A percentile compares a stretch with the other conserved stretches of the same genome.
Conservation (phyloP, 2,113 vertebrate species). For the Chitala chitala region DNA sequence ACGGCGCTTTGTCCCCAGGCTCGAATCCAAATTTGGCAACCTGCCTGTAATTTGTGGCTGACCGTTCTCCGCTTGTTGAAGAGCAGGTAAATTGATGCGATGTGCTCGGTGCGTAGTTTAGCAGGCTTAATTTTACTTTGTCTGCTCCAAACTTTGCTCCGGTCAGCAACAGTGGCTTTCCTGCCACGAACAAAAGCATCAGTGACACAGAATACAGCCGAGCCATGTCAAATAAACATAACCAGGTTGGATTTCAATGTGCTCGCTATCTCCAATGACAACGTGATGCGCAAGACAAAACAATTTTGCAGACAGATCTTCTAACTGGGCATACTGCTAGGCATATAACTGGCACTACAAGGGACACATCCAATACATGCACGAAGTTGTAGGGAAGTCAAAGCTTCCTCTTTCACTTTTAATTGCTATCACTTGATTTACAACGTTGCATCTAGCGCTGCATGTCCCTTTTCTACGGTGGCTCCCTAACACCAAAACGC, state of each 20-base stretch:
- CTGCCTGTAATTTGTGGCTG: neutral
- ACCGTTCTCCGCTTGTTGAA: neutral
- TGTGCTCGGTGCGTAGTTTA: neutral
- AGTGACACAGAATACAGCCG: slow-evolving; percentile 8
- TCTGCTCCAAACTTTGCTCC: neutral
- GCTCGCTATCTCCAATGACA: too few species aligned
- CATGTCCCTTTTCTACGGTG: slow-evolving; percentile 34
- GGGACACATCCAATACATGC: neutral
- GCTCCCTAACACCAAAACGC: neutral
- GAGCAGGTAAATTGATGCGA: neutral
- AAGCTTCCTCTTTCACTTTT: slow-evolving; percentile 15
- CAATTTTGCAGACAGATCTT: neutral
- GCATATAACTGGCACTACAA: neutral
- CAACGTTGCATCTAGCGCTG: neutral
- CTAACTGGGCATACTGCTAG: neutral
- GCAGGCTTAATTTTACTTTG: neutral
- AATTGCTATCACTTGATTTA: neutral
- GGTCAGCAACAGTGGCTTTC: neutral
- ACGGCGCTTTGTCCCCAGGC: slow-evolving; percentile 50
- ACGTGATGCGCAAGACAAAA: too few species aligned
- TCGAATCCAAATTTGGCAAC: slow-evolving; percentile 35
- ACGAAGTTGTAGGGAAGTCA: neutral
- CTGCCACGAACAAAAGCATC: slow-evolving; percentile 29
- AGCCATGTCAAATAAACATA: slow-evolving; percentile 27
- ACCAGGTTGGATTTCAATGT: neutral